Conservation (phyloP, 2,113 vertebrate genomes). For the Cyphomyrus plagiostoma region DNA sequence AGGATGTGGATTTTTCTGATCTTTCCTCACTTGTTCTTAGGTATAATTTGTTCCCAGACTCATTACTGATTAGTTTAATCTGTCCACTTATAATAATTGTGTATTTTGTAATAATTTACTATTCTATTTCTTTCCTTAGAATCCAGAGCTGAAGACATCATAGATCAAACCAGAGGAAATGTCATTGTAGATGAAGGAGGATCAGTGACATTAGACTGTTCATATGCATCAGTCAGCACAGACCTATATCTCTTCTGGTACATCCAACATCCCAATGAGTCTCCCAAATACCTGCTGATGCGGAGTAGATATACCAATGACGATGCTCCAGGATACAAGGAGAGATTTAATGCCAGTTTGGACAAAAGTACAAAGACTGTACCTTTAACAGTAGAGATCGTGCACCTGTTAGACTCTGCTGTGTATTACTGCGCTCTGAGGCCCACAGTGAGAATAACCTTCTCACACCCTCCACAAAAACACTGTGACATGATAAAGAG, state of each 20-base stretch:
- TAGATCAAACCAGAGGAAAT: constrained; percentile 13
- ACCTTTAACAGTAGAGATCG: background rate
- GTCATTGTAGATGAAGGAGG: constrained; percentile 15
- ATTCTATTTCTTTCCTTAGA: background rate
- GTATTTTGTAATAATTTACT: background rate
- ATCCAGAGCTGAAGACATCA: background rate
- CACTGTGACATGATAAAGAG: too few relatives aligned
- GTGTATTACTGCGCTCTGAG: constrained; percentile 22
- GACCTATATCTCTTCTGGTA: background rate
- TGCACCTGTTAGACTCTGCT: constrained; percentile 18
- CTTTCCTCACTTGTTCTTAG: background rate
- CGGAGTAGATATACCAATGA: background rate
- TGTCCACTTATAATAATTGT: background rate
- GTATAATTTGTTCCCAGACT: background rate
- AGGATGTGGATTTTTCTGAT: background rate
- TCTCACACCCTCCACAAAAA: too few relatives aligned
- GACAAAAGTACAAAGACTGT: background rate
- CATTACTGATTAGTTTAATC: background rate
- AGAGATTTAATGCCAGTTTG: background rate
- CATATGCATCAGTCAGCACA: too few relatives aligned
- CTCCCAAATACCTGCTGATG: constrained; percentile 3
- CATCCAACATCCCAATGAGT: background rate
- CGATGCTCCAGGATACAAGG: background rate
- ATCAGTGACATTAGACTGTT: background rate
- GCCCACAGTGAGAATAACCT: constrained; percentile 11